Conservation (phyloP, 2,113 vertebrate species). For the Anas platyrhynchos region DNA sequence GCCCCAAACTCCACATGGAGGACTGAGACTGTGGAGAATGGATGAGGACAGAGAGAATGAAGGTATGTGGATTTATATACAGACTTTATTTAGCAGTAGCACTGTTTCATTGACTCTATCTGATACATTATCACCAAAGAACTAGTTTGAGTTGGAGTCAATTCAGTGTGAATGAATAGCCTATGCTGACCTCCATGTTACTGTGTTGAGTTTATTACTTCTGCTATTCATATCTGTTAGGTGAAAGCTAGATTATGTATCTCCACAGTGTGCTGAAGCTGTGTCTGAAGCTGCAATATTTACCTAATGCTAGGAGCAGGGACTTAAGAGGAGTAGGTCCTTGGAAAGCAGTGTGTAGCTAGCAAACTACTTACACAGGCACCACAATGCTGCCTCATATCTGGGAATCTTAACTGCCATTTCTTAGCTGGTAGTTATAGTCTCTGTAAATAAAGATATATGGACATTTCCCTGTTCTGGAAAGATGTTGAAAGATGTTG, state of each 20-base stretch:
- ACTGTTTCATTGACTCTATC: not conserved
- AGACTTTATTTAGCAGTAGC: not conserved
- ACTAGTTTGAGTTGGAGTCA: not conserved
- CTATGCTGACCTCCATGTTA: not conserved
- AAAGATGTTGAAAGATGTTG: not conserved
- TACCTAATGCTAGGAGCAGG: not conserved
- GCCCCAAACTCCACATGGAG: not conserved
- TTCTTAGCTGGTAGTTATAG: not conserved
- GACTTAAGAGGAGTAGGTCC: not conserved
- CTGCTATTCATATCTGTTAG: not conserved
- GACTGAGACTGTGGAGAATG: not conserved
- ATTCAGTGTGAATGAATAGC: not conserved
- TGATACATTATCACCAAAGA: not conserved
- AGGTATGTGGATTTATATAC: not conserved
- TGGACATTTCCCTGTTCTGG: not conserved
- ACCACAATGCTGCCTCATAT: not conserved
- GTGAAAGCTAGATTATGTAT: not conserved
- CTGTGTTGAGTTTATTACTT: not conserved
- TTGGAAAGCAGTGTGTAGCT: not conserved
- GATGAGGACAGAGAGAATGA: not conserved
- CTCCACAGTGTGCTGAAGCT: not conserved
- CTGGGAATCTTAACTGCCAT: not conserved
- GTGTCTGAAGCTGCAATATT: not conserved
- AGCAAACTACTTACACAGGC: not conserved
- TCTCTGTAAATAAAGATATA: not conserved